A percentile compares a stretch with the other conserved stretches of the same genome.
These are phyloP conservation scores for Sepioteuthis lessoniana DNA, from an alignment of 2,888 invertebrate genomes.

Conservation along the genomic window DNA sequence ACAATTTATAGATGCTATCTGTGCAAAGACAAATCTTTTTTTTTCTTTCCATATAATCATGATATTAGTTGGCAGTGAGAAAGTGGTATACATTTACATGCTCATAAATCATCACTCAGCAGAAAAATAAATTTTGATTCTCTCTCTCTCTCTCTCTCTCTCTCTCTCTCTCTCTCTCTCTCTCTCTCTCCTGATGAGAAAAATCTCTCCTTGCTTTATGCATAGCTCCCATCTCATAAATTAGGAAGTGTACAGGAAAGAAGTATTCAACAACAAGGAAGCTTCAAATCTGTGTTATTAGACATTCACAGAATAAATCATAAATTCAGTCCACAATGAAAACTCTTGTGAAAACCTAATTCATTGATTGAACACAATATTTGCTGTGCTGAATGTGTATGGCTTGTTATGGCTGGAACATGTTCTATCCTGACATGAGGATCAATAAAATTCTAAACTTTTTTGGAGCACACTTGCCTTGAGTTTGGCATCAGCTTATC, in stretches of 20 bases:
- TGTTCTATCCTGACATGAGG: background rate
- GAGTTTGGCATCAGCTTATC: background rate
- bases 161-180: too few relatives aligned
- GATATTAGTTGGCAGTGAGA: background rate
- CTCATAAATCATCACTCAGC: background rate
- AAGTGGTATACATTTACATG: conserved; percentile 16
- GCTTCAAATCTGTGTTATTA: background rate
- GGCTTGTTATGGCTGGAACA: background rate
- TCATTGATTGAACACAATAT: conserved; percentile 15
- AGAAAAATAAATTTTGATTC: too few relatives aligned
- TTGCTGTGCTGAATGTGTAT: background rate
- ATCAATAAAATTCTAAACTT: conserved; percentile 6
- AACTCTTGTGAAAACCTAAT: conserved; percentile 33
- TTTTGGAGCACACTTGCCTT: background rate
- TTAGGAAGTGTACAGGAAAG: conserved; percentile 2
- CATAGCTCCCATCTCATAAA: background rate
- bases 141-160: background rate
- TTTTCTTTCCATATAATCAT: too few relatives aligned
- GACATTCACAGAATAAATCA: conserved; percentile 33
- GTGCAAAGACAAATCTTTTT: too few relatives aligned
- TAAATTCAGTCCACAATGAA: conserved; percentile 20
- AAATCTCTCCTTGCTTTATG: background rate
- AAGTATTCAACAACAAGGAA: background rate
- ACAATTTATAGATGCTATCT: too few relatives aligned
- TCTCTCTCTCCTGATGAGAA: background rate